These are phyloP conservation scores for Muscina levida DNA, from an alignment of 2,888 invertebrate species.

Conservation along the genomic window DNA sequence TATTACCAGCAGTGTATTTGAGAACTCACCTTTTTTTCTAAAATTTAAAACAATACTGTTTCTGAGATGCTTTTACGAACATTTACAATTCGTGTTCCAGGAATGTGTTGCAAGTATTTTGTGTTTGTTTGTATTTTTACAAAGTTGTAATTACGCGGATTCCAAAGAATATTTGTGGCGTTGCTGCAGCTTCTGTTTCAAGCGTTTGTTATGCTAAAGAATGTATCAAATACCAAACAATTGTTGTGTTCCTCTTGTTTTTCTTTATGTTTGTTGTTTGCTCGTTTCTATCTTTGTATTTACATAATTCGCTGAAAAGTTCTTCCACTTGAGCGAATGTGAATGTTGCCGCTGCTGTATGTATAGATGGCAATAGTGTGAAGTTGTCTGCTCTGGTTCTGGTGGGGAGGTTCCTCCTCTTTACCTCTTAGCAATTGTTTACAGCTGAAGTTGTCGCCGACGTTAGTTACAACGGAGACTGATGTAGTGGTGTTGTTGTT, in stretches of 20 bases:
- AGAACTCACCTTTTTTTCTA: slow-evolving; percentile 27
- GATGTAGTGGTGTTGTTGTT: slow-evolving; percentile 15
- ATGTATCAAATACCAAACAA: slow-evolving; percentile 10
- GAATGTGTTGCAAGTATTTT: slow-evolving; percentile 36
- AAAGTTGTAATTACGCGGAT: slow-evolving; percentile 7
- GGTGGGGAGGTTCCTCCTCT: too few relatives aligned
- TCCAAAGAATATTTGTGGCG: slow-evolving; percentile 10
- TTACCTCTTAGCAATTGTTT: too few relatives aligned
- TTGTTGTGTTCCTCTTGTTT: slow-evolving; percentile 20
- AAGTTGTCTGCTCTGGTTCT: too few relatives aligned
- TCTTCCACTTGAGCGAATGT: slow-evolving; percentile 5
- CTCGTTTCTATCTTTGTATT: slow-evolving; percentile 19
- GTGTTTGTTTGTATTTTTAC: too few relatives aligned
- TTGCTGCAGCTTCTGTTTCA: background rate
- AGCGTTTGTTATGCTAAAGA: background rate
- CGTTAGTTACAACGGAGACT: slow-evolving; percentile 40
- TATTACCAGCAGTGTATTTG: too few relatives aligned
- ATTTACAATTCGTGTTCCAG: slow-evolving; percentile 11
- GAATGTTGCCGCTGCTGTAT: background rate
- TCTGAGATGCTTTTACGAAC: slow-evolving; percentile 10
- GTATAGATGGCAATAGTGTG: background rate
- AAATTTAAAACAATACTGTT: slow-evolving; percentile 27
- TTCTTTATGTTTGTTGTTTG: slow-evolving; percentile 23
- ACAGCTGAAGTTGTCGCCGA: slow-evolving; percentile 22
- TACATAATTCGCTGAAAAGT: slow-evolving; percentile 19